These are phyloP conservation scores for Harpagifer antarcticus DNA, from an alignment of 2,797 vertebrate genomes.

Conservation along the genomic window DNA sequence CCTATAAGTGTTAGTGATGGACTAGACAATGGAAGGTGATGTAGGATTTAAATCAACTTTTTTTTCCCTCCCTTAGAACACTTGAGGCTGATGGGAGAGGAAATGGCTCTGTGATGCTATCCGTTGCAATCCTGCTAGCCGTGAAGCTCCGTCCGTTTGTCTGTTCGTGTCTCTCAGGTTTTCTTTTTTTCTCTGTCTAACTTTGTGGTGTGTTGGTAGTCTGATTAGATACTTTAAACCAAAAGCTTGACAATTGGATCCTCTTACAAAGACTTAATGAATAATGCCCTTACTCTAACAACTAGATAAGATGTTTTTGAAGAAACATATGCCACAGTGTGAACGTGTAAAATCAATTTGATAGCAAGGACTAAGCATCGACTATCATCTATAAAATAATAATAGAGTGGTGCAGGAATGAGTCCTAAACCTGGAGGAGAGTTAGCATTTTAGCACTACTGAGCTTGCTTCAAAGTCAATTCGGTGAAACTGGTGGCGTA, in stretches of 20 bases:
- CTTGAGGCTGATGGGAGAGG: constrained; percentile 65
- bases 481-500: too few relatives aligned
- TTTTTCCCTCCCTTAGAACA: constrained; percentile 32
- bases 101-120: constrained; percentile 67
- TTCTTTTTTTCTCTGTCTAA: constrained; percentile 7
- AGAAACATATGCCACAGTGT: background rate
- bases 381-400: too few relatives aligned
- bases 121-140: constrained; percentile 40
- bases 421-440: too few relatives aligned
- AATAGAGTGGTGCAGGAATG: too few relatives aligned
- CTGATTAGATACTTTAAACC: background rate
- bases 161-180: constrained; percentile 35
- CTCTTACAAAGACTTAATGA: constrained; percentile 1
- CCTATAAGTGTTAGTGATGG: constrained; percentile 77
- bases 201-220: background rate
- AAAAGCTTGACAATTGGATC: background rate
- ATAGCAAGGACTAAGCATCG: too few relatives aligned
- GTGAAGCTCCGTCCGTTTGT: constrained; percentile 32
- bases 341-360: too few relatives aligned
- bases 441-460: too few relatives aligned
- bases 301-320: background rate
- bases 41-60: constrained; percentile 78
- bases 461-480: too few relatives aligned
- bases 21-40: constrained; percentile 78
- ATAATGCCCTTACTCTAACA: background rate